Evolutionary conservation across 2,888 invertebrate genomes (phyloP), one percentile per base, ranked within the genome.

Genomic region (Eustalomyia histrio): DNA sequence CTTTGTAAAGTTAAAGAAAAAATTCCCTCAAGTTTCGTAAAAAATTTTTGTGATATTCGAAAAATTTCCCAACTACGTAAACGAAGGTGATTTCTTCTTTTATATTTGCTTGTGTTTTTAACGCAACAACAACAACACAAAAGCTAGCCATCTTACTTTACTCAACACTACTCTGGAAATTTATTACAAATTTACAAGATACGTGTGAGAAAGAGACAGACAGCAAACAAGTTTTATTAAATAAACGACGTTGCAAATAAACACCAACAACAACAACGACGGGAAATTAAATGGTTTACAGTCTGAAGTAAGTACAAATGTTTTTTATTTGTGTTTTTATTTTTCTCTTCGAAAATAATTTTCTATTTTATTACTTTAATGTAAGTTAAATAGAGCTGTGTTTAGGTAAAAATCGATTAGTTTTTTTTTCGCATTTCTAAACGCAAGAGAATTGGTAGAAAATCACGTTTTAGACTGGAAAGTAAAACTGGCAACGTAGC

Each of bases 211-310:
- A 69, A 82, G 76, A 79, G 79, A 79, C 52, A 79, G 79, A 79
- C 52, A 68, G 57, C 67, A 76, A 52, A 53, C 63, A 74, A 58
- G 76, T 79, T 69, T 76, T 58, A 76, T 52, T 47, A 17, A 43
- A 63, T 60, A 74, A 75, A 74, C 65, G 65, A 61, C 58, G 35
- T 50, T 68, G 39, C 50, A 68, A 57, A 73, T 50, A 60, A 79
- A 79, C 74, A 79, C 57, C 80, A 69, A 67, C 58, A 60, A 67
- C 58, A 60, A 21, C 63, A 67, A 78, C 82, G 83, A 84, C 84
- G 81, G 84, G 81, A 55, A 87, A 79, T 65, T 79, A 76, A 80
- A 83, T 82, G 88, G 88, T 87, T 88, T 88, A 87, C 85, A 87
- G 86, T 85, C 83, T 86, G 87, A 86, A 87, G 88, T 88, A 86